phyloP scores from a whole-genome alignment of 2,888 invertebrate species.

The Cryptophagus acutangulus region DNA sequence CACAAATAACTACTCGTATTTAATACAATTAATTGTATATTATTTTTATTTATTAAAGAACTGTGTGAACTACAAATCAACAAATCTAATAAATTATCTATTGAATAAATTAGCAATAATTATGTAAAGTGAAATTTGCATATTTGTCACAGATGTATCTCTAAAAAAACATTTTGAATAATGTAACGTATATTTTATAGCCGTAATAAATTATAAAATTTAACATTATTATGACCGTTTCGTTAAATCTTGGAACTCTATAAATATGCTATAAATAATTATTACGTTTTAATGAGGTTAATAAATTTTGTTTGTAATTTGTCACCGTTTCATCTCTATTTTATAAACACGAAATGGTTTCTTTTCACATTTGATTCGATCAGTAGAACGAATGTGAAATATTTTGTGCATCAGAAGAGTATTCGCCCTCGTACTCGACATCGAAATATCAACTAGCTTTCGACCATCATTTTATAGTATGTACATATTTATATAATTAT shows the following conservation, averaged over 20 bases:
- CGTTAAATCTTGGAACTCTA: background rate
- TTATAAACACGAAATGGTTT: too few species aligned
- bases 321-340: too few species aligned
- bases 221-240: background rate
- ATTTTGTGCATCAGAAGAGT: too few species aligned
- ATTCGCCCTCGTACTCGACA: too few species aligned
- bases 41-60: background rate
- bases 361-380: too few species aligned
- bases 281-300: too few species aligned
- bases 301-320: too few species aligned
- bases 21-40: background rate
- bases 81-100: background rate
- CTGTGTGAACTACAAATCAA: background rate
- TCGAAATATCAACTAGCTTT: too few species aligned
- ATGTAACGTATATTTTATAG: constrained; percentile 1
- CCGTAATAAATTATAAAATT: background rate
- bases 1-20: too few species aligned
- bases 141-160: background rate
- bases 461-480: too few species aligned
- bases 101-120: constrained; percentile 1
- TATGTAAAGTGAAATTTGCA: background rate
- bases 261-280: background rate
- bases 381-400: too few species aligned
- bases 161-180: background rate
- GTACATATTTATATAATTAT: too few species aligned